Evolutionary conservation across 1,140 invertebrate genomes (phyloP), one percentile per base, ranked within the genome.

Genomic region (Sinella curviseta): DNA sequence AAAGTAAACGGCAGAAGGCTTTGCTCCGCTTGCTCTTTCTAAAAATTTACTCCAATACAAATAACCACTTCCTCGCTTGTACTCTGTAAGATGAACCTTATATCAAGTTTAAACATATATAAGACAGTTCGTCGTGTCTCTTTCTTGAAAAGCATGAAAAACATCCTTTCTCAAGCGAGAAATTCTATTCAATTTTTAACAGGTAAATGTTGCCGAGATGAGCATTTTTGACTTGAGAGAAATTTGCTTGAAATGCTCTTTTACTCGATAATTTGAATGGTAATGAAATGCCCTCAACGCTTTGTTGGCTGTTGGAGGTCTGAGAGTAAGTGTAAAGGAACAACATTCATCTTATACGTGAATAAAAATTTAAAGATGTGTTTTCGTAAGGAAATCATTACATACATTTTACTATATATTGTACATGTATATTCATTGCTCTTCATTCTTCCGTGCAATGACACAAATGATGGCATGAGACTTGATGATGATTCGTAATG

Each of bases 1-100:
- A 70, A 70, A 70, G 65, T 70, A 70, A 70, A 70, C 65, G 65
- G 65, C 65, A 70, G 65, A 8, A 70, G 65, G 65, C 65, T 70
- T 24, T 70, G 26, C 65, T 70, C n/a, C 30, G 26, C 65, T 70
- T 26, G 55, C 55, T 70, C 31, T 31, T 33, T 14, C 57, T 14
- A 65, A 16, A 65, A 65, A 26, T 14, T n/a, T n/a, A 65, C 24
- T 65, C 39, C 12, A 16, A 33, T 33, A 70, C 26, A 33, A 12
- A 31, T 2, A 70, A 70, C 26, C 65, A 31, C 65, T 33, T 70
- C 65, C 26, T 70, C 24, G 12, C 65, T 33, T 70, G 65, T 16
- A 33, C 39, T 70, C 3, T 1, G 4, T 70, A 70, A 8, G 65
- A 70, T 4, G 26, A 8, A 17, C 8, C 57, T n/a, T n/a, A n/a